phyloP scores from a whole-genome alignment of 2,888 invertebrate genomes.

The Ophraella communa region DNA sequence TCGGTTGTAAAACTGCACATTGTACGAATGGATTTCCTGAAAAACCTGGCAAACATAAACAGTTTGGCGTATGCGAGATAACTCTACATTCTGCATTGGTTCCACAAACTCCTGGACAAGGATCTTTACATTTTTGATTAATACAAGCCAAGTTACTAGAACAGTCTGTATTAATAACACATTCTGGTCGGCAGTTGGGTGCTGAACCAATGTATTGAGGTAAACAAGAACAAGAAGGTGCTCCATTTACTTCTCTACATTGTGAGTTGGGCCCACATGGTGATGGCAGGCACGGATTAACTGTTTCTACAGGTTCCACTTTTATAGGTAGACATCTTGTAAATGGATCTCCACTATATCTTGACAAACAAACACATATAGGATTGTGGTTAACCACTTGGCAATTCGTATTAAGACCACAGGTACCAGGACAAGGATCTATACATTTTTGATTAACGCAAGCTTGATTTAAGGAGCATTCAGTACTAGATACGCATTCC shows the following conservation, averaged over 20 bases:
- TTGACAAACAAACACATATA: constrained; percentile 71
- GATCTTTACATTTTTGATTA: constrained; percentile 76
- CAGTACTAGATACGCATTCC: constrained; percentile 74
- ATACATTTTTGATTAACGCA: constrained; percentile 77
- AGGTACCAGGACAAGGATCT: constrained; percentile 79
- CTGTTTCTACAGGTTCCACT: constrained; percentile 45
- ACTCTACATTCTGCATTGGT: constrained; percentile 65
- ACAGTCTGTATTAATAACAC: constrained; percentile 76
- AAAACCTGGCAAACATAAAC: constrained; percentile 64
- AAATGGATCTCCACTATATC: constrained; percentile 75
- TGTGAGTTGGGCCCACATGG: constrained; percentile 72
- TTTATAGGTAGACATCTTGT: constrained; percentile 61
- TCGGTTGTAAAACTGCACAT: constrained; percentile 49
- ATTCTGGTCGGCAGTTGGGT: constrained; percentile 79
- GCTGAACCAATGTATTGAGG: constrained; percentile 76
- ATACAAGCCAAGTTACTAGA: constrained; percentile 73
- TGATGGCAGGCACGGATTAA: constrained; percentile 64
- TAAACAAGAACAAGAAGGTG: constrained; percentile 74
- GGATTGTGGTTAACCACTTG: constrained; percentile 78
- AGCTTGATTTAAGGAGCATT: constrained; percentile 71
- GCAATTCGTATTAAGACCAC: constrained; percentile 75
- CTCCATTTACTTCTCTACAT: constrained; percentile 69
- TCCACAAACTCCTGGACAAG: constrained; percentile 67
- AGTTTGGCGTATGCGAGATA: constrained; percentile 66
- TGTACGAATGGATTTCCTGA: constrained; percentile 67